Percentiles rank a stretch among this genome's conserved stretches.
phyloP scores from a whole-genome alignment of 2,113 vertebrate genomes.

The Corythornis cristatus region DNA sequence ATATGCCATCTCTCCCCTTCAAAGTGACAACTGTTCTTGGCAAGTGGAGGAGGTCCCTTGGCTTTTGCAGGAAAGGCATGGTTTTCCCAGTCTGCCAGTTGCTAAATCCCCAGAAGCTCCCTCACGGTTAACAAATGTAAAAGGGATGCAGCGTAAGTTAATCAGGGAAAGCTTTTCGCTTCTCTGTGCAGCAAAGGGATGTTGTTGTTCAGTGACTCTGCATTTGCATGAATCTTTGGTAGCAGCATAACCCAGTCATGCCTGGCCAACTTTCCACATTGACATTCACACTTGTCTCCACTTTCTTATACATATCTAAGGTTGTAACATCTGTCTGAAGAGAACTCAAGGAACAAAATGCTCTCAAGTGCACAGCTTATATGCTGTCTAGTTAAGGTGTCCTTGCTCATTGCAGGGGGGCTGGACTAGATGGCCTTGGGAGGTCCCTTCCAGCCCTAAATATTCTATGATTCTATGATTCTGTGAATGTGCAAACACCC shows the following conservation, averaged over 20 bases:
- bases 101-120: not conserved
- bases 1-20: not conserved
- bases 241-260: not conserved
- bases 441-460: too few species aligned
- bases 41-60: not conserved
- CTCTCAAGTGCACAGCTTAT: not conserved
- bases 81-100: not conserved
- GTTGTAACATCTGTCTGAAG: not conserved
- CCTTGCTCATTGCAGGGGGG: too few species aligned
- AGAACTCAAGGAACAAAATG: not conserved
- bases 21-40: not conserved
- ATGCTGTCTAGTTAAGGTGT: too few species aligned
- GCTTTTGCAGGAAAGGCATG: not conserved
- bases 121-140: not conserved
- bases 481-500: not conserved
- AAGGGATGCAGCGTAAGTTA: not conserved
- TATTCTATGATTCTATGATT: too few species aligned
- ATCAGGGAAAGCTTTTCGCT: not conserved
- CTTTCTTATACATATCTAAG: not conserved
- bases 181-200: not conserved
- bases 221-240: not conserved
- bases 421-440: too few species aligned
- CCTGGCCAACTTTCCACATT: not conserved
- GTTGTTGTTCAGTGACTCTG: not conserved
- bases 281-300: not conserved